These are phyloP conservation scores for Apodemus speciosus DNA, from an alignment of 2,113 vertebrate species.

Conservation along the genomic window DNA sequence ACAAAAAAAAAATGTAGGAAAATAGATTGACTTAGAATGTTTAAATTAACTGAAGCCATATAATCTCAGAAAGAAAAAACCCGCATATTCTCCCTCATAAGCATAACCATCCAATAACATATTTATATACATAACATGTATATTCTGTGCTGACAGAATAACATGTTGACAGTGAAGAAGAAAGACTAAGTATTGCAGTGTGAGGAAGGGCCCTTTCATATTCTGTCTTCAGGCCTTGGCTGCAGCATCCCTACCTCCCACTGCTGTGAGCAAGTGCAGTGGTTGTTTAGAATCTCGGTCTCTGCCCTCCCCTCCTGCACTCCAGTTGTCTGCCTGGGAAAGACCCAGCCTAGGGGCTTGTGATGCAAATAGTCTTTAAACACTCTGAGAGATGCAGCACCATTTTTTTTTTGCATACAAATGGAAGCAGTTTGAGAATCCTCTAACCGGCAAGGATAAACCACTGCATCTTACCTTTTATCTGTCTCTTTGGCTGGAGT, in stretches of 20 bases:
- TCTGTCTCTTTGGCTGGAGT: conserved; percentile 62
- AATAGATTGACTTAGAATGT: not conserved
- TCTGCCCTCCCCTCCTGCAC: not conserved
- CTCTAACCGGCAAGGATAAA: not conserved
- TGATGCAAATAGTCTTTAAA: not conserved
- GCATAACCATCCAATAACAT: not conserved
- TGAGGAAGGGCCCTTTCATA: not conserved
- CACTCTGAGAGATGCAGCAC: not conserved
- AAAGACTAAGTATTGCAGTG: not conserved
- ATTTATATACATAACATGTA: not conserved
- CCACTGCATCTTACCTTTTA: conserved; percentile 59
- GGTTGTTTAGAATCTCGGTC: not conserved
- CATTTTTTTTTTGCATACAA: not conserved
- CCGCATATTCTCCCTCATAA: not conserved
- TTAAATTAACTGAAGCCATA: not conserved
- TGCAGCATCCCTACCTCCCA: not conserved
- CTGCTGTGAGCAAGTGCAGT: not conserved
- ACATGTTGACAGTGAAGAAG: not conserved
- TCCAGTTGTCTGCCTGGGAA: not conserved
- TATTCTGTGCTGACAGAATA: not conserved
- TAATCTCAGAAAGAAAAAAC: not conserved
- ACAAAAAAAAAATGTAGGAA: not conserved
- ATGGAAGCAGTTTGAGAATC: conserved; percentile 3
- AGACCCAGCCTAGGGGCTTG: not conserved
- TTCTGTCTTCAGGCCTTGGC: not conserved